Conservation (phyloP, 2,797 vertebrate species). For the Lerista edwardsae region DNA sequence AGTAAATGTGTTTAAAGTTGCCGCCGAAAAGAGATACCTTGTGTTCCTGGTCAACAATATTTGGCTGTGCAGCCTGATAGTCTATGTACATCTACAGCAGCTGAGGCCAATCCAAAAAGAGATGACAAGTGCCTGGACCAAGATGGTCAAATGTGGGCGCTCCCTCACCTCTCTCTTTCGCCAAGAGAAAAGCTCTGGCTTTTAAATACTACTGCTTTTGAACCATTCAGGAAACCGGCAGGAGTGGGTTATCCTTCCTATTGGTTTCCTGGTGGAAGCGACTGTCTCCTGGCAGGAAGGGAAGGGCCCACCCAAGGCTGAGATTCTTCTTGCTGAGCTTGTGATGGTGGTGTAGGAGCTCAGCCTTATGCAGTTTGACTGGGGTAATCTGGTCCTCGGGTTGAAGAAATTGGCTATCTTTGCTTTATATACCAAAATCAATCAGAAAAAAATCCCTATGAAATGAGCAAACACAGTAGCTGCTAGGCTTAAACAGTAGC, state of each 20-base stretch:
- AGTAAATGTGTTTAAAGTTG: not conserved
- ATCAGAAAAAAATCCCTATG: not conserved
- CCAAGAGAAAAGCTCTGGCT: no score
- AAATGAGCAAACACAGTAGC: not conserved
- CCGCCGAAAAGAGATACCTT: not conserved
- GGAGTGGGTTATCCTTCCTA: not conserved
- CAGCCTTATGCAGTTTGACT: not conserved
- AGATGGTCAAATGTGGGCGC: no score
- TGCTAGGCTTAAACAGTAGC: not conserved
- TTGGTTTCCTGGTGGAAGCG: not conserved
- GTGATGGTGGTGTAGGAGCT: no score
- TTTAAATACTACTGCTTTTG: not conserved
- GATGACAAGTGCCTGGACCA: no score
- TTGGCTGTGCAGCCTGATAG: no score
- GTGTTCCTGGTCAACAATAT: not conserved
- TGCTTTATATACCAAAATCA: not conserved
- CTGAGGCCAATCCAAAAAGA: not conserved
- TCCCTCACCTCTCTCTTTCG: no score
- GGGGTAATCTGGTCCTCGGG: not conserved
- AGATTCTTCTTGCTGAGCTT: not conserved
- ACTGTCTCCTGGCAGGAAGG: not conserved
- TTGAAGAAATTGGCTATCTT: not conserved
- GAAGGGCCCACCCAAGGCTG: no score
- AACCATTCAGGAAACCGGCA: not conserved
- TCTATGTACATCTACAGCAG: not conserved